phyloP scores from a whole-genome alignment of 2,797 vertebrate genomes.

The Acridotheres tristis region DNA sequence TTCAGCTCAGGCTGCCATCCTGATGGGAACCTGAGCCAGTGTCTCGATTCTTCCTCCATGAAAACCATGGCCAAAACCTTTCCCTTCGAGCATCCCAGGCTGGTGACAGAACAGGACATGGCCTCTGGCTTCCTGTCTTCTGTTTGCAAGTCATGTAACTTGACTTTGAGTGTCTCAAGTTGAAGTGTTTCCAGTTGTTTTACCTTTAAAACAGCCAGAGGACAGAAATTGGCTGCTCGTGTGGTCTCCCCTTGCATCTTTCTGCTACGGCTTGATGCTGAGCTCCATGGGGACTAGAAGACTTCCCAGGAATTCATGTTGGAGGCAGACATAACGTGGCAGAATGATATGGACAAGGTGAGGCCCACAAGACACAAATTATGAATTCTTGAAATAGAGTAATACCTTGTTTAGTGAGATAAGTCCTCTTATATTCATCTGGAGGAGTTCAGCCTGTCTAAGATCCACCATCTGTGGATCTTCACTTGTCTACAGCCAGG shows the following conservation, averaged over 20 bases:
- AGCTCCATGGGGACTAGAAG: not conserved
- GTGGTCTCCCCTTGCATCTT: not conserved
- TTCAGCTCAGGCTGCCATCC: not conserved
- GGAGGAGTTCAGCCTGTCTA: not conserved
- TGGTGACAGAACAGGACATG: not conserved
- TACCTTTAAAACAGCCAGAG: not conserved
- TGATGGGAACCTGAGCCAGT: not conserved
- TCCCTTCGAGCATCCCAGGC: not conserved
- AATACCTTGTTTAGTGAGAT: not conserved
- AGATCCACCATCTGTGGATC: not conserved
- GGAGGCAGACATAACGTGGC: not conserved
- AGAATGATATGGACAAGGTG: not conserved
- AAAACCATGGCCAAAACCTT: not conserved
- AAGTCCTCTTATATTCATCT: not conserved
- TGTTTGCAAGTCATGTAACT: not conserved
- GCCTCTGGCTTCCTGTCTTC: not conserved
- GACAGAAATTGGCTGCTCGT: rapidly evolving
- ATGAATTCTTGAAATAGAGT: not conserved
- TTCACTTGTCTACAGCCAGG: not conserved
- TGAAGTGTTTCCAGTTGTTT: not conserved
- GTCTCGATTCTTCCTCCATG: not conserved
- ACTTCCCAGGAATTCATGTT: not conserved
- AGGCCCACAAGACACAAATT: not conserved
- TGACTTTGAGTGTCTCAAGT: not conserved
- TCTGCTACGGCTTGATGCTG: not conserved